Conservation (phyloP, 1,140 invertebrate species). For the Oryzaephilus surinamensis region DNA sequence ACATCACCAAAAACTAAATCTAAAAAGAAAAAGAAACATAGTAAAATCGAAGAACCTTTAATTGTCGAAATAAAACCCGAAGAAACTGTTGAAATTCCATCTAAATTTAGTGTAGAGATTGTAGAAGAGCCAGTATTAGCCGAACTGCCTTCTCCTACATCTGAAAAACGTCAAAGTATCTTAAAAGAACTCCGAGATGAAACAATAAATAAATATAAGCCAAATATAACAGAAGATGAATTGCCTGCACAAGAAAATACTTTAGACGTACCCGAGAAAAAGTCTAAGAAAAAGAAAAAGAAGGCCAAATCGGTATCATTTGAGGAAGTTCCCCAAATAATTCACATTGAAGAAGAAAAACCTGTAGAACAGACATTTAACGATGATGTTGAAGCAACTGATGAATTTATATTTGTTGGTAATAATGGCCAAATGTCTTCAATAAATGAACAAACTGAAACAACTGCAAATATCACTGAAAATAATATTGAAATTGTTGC, state of each 20-base stretch:
- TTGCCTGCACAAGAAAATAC: not conserved
- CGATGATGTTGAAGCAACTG: constrained; percentile 15
- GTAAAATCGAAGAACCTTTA: not conserved
- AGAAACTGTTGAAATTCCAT: constrained; percentile 4
- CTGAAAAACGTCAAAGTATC: not conserved
- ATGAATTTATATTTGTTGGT: constrained; percentile 20
- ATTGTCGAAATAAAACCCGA: not conserved
- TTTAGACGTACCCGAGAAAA: not conserved
- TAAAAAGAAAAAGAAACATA: constrained; percentile 8
- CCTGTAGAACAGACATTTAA: constrained; percentile 10
- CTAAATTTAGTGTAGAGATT: not conserved
- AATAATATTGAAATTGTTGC: not conserved
- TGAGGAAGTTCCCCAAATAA: constrained; percentile 25
- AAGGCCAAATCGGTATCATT: constrained; percentile 25
- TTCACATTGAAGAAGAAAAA: constrained; percentile 16
- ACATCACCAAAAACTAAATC: not conserved
- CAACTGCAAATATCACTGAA: constrained; percentile 1
- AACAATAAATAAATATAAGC: not conserved
- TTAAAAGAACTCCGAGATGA: constrained; percentile 4
- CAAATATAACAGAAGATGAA: not conserved
- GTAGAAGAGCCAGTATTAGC: not conserved
- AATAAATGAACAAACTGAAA: not conserved
- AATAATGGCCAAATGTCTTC: not conserved
- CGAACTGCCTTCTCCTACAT: not conserved
- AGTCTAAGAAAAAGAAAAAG: constrained; percentile 14